A percentile compares a stretch with the other conserved stretches of the same genome.
These are phyloP conservation scores for Crax fasciolata DNA, from an alignment of 2,797 vertebrate species.

Conservation along the genomic window DNA sequence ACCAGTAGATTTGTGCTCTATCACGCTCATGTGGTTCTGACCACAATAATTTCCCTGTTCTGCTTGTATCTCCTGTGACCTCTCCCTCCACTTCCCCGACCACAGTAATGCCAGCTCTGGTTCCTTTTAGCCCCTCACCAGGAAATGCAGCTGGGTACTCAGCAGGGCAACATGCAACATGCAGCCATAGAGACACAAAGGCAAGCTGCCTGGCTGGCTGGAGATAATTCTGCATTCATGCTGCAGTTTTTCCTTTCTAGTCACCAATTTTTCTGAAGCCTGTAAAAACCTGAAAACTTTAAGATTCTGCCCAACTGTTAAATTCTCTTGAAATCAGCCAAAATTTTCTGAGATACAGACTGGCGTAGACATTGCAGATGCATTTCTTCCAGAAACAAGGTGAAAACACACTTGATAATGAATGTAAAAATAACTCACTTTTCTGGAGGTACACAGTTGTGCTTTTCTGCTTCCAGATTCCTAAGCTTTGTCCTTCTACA, in stretches of 20 bases:
- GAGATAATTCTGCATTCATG: not conserved
- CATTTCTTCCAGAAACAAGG: not conserved
- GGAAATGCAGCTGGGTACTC: not conserved
- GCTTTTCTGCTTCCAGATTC: not conserved
- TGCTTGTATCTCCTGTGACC: not conserved
- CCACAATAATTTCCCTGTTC: not conserved
- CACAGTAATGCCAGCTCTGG: not conserved
- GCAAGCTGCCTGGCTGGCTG: not conserved
- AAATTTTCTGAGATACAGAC: not conserved
- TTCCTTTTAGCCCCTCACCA: not conserved
- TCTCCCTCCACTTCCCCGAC: not conserved
- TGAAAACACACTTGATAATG: not conserved
- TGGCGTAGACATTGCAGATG: not conserved
- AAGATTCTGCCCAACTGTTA: not conserved
- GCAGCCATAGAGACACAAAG: not conserved
- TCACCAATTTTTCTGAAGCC: not conserved
- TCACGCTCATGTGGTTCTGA: not conserved
- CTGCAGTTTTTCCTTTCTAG: not conserved
- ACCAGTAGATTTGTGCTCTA: not conserved
- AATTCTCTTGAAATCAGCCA: not conserved
- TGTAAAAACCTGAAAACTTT: not conserved
- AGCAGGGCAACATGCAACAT: not conserved
- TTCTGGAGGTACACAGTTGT: not conserved
- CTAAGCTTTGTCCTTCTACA: not conserved
- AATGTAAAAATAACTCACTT: not conserved